Evolutionary conservation across 2,888 invertebrate species (phyloP), one percentile per base, ranked within the genome.

Genomic region (Aphrophora alni): DNA sequence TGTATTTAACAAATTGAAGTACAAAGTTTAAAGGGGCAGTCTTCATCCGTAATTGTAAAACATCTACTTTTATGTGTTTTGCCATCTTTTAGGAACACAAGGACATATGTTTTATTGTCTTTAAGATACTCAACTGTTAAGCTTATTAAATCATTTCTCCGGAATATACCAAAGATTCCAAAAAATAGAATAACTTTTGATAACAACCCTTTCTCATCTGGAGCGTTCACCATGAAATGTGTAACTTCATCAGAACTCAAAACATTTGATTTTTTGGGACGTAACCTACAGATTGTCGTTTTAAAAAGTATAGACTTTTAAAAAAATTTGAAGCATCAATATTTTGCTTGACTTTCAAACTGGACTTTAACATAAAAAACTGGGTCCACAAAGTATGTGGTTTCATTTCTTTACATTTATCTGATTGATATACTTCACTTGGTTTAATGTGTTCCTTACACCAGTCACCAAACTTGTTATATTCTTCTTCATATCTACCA

Each of bases 321-420:
- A 12, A 10, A 78, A 73, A 78, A 12, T 78, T 38, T n/a, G n/a
- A 59, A 10, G 2, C 14, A n/a, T 78, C 78, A 28, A 78, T 51
- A 33, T 78, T 68, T 12, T 73, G 17, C 51, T 73, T 78, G 1
- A 44, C 17, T 51, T 27, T 17, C n/a, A 78, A 59, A 26, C 26
- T 59, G 14, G 25, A 73, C 14, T 78, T 78, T 17, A 78, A n/a
- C 78, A 78, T 78, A 8, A 59, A 78, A 21, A 73, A 78, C 26
- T 27, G 26, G 27, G 27, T 59, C 73, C 78, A 78, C 25, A 74
- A 33, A n/a, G 78, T 73, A 1, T 70, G 51, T 0, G 59, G 59
- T 73, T 44, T 72, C 26, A 51, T 28, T 24, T 27, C 12, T 12
- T 78, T 72, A 14, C 71, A 24, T 26, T 25, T 28, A 71, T 72